phyloP scores from a whole-genome alignment of 2,797 vertebrate species.

The Brachyrhaphis roseni region DNA sequence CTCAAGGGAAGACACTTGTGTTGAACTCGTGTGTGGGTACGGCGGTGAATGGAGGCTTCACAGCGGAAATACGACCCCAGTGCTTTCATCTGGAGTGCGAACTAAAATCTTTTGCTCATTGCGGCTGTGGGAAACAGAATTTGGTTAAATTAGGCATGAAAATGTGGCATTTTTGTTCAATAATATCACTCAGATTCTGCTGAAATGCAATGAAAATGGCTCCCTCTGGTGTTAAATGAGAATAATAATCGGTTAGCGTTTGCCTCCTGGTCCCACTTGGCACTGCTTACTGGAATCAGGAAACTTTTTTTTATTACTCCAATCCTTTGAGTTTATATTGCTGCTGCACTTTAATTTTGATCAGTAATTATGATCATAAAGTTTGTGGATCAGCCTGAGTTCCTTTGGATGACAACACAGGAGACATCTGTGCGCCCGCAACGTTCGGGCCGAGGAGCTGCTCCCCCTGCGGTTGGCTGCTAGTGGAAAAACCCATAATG shows the following conservation, averaged over 20 bases:
- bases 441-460: slow-evolving; percentile 65
- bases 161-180: slow-evolving; percentile 28
- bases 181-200: slow-evolving; percentile 9
- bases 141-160: slow-evolving; percentile 31
- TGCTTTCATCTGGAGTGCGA: slow-evolving; percentile 60
- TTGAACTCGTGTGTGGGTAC: slow-evolving; percentile 71
- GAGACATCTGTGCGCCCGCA: slow-evolving; percentile 80
- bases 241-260: slow-evolving; percentile 3
- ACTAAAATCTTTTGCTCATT: slow-evolving; percentile 36
- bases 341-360: slow-evolving; percentile 78
- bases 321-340: slow-evolving; percentile 65
- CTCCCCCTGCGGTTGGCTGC: slow-evolving; percentile 71
- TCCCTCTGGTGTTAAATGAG: slow-evolving; percentile 71
- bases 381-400: slow-evolving; percentile 76
- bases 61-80: slow-evolving; percentile 36
- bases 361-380: slow-evolving; percentile 82
- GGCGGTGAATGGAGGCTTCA: slow-evolving; percentile 58
- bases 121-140: slow-evolving; percentile 46
- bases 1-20: slow-evolving; percentile 69
- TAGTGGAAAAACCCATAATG: slow-evolving; percentile 81
- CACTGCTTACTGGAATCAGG: slow-evolving; percentile 62
- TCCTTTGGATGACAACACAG: slow-evolving; percentile 78
- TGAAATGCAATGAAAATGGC: slow-evolving; percentile 58
- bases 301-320: slow-evolving; percentile 68
- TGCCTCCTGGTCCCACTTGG: slow-evolving; percentile 62